Evolutionary conservation across 35 echinoderm and acorn worm genomes (phyloP), one percentile per base, ranked within the genome.

Genomic region (Ophioderma brevispina): DNA sequence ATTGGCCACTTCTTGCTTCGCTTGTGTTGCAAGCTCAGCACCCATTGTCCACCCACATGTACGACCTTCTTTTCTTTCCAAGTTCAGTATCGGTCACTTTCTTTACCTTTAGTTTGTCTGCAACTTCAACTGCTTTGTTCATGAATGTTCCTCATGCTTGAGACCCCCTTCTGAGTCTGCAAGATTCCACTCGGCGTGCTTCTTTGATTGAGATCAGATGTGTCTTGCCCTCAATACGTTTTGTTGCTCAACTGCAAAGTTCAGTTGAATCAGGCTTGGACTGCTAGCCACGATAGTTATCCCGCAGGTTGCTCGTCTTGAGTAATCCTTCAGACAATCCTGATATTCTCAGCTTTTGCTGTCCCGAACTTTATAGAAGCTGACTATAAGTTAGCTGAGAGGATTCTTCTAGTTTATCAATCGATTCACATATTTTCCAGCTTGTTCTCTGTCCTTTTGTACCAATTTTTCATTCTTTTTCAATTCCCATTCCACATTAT

Each of bases 241-340:
- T n/a, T 42, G 81, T 25, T 83, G 81, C 39, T 52, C 36, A 83
- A 83, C 81, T 83, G 81, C 81, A 83, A 40, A 40, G 13, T 43
- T 25, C 13, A 83, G 39, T 40, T 83, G 81, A 32, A 30, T 83
- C 25, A 40, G n/a, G 0, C 25, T 40, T 83, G 4, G 81, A 83
- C 81, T 83, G 81, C 81, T 83, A 39, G n/a, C 81, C 81, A 83
- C 41, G 39, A 83, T 83, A 38, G 43, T n/a, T 83, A 6, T 83
- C 81, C 32, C 43, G 17, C 81, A 83, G 38, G 81, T 83, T 83
- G 39, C 43, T 83, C 81, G 38, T 43, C 0, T 83, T 25, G 43
- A 83, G 31, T 83, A 83, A 14, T 83, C 81, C 8, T 43, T 25
- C 39, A 83, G 38, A 25, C 13, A 52, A 28, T 38, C 43, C 43